Conservation (phyloP, 2,113 vertebrate genomes). For the Acrocephalus kingi region DNA sequence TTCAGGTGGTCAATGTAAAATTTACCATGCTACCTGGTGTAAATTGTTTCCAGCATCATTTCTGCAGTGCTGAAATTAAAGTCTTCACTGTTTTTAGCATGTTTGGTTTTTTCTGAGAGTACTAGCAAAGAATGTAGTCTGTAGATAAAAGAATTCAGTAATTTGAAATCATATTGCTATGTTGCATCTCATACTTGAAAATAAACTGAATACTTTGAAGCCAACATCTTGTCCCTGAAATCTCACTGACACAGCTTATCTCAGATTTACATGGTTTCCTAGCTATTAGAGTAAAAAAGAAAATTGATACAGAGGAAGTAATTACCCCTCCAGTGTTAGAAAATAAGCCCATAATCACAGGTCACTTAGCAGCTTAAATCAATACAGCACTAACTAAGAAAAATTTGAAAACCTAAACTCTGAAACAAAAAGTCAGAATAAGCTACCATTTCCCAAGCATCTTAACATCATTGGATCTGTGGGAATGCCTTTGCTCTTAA, state of each 20-base stretch:
- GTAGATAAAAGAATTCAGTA: neutral
- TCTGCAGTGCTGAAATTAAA: neutral
- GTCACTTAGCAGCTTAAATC: conserved; percentile 31
- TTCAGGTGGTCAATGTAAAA: neutral
- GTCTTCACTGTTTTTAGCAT: neutral
- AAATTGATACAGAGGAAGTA: neutral
- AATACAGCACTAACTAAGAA: conserved; percentile 34
- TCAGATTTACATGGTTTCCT: neutral
- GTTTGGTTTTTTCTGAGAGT: neutral
- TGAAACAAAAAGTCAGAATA: neutral
- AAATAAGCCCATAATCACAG: neutral
- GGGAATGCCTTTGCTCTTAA: neutral
- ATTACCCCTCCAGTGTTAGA: neutral
- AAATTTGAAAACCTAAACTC: conserved; percentile 1
- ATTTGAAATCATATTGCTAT: neutral
- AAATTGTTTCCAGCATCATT: neutral
- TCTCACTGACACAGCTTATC: neutral
- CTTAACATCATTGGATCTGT: neutral
- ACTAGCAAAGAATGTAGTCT: neutral
- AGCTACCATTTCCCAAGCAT: neutral
- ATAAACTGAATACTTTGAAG: neutral
- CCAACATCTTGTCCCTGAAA: neutral
- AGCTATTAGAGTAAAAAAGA: neutral
- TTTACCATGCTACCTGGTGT: neutral
- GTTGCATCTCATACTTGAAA: neutral